Base-by-base conservation (phyloP, 2,888 invertebrate genomes). In the Agrypnus murinus region DNA sequence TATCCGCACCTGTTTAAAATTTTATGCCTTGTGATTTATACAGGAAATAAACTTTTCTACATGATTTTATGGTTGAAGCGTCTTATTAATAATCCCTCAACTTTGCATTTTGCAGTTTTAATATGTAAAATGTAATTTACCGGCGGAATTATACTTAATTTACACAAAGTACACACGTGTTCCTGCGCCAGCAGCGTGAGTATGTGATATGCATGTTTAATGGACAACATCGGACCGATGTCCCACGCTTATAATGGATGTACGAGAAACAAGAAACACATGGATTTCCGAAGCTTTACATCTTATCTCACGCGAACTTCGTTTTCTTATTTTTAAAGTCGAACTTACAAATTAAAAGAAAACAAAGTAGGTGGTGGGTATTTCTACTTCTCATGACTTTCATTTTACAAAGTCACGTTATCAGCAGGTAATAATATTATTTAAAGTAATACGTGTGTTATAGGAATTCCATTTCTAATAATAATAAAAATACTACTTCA, bases 111-210 rank as follows among this genome's bases (percentile, higher is more conserved):
- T 62, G 48, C 36, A 46, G 7, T 25, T 63, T 40, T 15, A 65
- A 57, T 15, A 57, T 45, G 59, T 67, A 59, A 59, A 40, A 48
- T 10, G 40, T 50, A 67, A 67, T 67, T 67, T 67, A 60, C 46
- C 45, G 58, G 45, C 48, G 50, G 40, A 63, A 55, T 65, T 50
- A 57, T 63, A 64, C 46, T 68, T 72, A 68, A 72, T 63, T 72
- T 67, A 72, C 64, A 72, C 72, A 65, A 72, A 72, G 45, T 59
- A 65, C 65, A 69, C 72, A 69, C 72, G 72, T 72, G 72, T 68
- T 55, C 34, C 31, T 69, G 45, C 31, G 62, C 63, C 12, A 46
- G 46, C 62, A 55, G 60, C 19, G 68, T 69, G 62, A 46, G 60
- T 36, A 64, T 69, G 62, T 64, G 68, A 46, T 34, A 46, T 68